phyloP scores from a whole-genome alignment of 2,797 vertebrate genomes.

The Sphaeramia orbicularis region DNA sequence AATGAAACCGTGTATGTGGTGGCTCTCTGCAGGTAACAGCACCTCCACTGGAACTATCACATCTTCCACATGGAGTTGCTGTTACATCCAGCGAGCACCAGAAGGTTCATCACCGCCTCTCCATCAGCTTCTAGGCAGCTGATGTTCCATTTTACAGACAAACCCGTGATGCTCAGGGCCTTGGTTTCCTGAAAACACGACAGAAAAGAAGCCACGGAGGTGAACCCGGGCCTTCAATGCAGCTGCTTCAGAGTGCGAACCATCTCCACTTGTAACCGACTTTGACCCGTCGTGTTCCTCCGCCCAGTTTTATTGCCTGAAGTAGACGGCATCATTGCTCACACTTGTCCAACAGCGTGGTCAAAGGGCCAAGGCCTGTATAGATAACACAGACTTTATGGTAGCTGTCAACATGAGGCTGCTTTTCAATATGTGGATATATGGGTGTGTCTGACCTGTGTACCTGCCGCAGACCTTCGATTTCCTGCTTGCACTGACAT shows the following conservation, averaged over 20 bases:
- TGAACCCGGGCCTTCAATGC: slow-evolving; percentile 48
- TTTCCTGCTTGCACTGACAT: slow-evolving; percentile 59
- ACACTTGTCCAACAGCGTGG: slow-evolving; percentile 66
- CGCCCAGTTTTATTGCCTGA: slow-evolving; percentile 83
- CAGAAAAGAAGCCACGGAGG: slow-evolving; percentile 13
- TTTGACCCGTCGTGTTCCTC: slow-evolving; percentile 82
- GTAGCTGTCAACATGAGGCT: slow-evolving; percentile 78
- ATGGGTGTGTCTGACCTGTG: slow-evolving; percentile 82
- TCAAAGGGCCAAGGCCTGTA: slow-evolving; percentile 83
- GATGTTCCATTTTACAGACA: not conserved
- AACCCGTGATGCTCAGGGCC: not conserved
- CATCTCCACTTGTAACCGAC: slow-evolving; percentile 67
- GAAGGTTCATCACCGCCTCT: not conserved
- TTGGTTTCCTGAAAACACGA: not conserved
- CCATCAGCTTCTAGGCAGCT: not conserved
- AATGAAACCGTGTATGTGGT: slow-evolving; percentile 30
- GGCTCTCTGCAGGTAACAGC: slow-evolving; percentile 90
- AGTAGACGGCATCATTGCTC: slow-evolving; percentile 77
- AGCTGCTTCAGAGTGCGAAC: slow-evolving; percentile 56
- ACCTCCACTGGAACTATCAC: slow-evolving; percentile 89
- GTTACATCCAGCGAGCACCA: slow-evolving; percentile 90
- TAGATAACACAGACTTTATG: slow-evolving; percentile 87
- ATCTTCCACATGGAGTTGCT: slow-evolving; percentile 97
- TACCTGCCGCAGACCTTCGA: slow-evolving; percentile 49
- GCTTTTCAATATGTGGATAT: slow-evolving; percentile 70